phyloP scores from a whole-genome alignment of 1,140 invertebrate species.

The Brachionus asplanchnoidis region DNA sequence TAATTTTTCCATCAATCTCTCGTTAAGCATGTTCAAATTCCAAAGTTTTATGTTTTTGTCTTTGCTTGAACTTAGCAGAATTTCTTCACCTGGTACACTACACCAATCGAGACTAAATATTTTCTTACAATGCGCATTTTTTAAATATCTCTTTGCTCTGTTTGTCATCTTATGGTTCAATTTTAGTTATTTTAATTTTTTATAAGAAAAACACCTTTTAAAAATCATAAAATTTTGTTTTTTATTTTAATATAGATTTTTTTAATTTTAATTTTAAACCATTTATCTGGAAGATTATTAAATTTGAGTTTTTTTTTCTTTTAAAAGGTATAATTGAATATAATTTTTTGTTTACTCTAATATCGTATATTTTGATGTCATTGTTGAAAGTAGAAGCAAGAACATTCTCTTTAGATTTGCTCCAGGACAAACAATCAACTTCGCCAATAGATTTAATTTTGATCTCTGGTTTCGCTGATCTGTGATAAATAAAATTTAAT shows the following conservation, averaged over 20 bases:
- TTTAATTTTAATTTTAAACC: neutral
- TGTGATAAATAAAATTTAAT: neutral
- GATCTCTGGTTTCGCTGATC: neutral
- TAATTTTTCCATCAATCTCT: slow-evolving; percentile 15
- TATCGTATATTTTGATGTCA: slow-evolving; percentile 5
- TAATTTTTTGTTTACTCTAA: neutral
- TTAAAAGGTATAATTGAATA: too few species aligned
- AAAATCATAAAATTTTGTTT: neutral
- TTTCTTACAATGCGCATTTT: neutral
- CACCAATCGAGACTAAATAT: slow-evolving; percentile 20
- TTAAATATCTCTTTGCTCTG: neutral
- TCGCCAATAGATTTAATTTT: slow-evolving; percentile 4
- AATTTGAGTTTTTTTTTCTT: too few species aligned
- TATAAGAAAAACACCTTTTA: neutral
- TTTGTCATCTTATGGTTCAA: neutral
- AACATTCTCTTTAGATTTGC: slow-evolving; percentile 9
- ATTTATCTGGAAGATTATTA: too few species aligned
- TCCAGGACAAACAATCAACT: slow-evolving; percentile 11
- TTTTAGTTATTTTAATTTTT: neutral
- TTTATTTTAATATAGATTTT: neutral
- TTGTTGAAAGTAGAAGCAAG: neutral
- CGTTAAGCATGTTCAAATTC: slow-evolving; percentile 30
- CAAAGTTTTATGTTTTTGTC: slow-evolving; percentile 5
- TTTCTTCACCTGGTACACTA: neutral
- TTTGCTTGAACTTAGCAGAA: slow-evolving; percentile 8